Base-by-base conservation (phyloP, 2,888 invertebrate genomes). In the Eumacrocentrus americanus region DNA sequence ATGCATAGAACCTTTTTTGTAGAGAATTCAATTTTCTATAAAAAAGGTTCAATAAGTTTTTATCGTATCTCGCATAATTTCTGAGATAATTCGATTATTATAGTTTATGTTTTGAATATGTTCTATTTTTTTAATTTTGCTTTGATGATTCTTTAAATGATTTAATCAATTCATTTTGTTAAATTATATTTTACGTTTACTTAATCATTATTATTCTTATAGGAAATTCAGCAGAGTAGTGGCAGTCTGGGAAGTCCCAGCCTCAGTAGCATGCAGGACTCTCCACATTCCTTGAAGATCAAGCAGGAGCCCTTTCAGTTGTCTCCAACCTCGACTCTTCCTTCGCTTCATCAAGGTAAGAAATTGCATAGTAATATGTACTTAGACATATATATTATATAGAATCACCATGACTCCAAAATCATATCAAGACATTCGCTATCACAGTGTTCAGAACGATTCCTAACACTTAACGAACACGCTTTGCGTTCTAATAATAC, bases 271-370 rank as follows among this genome's bases (percentile, higher is more conserved):
- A 68, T 73, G 60, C 78, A 77, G 64, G 75, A 74, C 37, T 62
- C 74, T 3, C 62, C 65, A 11, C 74, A 75, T 48, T 63, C 74
- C 2, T 50, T 78, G 52, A 80, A 80, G 65, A 78, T 80, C 65
- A 80, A 80, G 48, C 78, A 80, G 64, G 80, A 80, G 54, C 77
- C 76, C 1, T 79, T 72, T 63, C 77, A 75, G 58, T 65, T 78
- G 54, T 74, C 77, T 4, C 69, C 76, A 2, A 64, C 73, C 2
- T 74, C 77, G 1, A 67, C 74, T 7, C 66, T 77, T 9, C 75
- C 76, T 38, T 54, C 72, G 4, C 70, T 79, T 60, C 77, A 77
- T 67, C 79, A 79, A 78, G 77, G 79, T 79, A 67, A 64, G 52
- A 22, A 12, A 52, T n/a, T n/a, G n/a, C n/a, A n/a, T n/a, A n/a